phyloP scores from a whole-genome alignment of 2,113 vertebrate species.

The Nyctereutes procyonoides region DNA sequence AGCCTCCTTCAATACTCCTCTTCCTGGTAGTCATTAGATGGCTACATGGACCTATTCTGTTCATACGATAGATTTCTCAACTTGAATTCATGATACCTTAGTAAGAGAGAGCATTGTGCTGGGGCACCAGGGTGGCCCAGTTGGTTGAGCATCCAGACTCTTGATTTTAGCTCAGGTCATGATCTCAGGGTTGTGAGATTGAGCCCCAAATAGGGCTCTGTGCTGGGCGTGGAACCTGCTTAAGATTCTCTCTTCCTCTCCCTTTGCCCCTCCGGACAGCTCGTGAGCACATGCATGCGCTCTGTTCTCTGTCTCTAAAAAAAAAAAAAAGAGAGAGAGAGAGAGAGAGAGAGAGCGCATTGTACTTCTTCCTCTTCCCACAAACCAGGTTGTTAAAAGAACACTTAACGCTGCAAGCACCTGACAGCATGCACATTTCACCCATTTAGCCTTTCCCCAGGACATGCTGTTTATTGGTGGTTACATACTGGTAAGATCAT shows the following conservation, averaged over 20 bases:
- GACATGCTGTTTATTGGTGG: neutral
- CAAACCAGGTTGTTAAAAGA: neutral
- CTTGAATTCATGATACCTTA: neutral
- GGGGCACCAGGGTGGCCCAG: neutral
- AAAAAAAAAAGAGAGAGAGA: neutral
- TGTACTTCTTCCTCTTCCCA: neutral
- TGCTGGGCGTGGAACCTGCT: neutral
- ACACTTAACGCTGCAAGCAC: rapidly evolving
- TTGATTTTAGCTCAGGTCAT: neutral
- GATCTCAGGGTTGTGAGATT: neutral
- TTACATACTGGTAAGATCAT: neutral
- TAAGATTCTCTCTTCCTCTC: neutral
- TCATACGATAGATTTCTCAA: neutral
- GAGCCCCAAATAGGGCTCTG: neutral
- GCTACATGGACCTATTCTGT: neutral
- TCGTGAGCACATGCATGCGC: neutral
- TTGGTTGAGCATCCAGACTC: neutral
- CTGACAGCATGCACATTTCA: neutral
- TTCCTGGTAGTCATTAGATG: neutral
- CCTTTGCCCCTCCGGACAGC: neutral
- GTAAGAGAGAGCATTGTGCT: neutral
- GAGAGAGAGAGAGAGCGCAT: neutral
- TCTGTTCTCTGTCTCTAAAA: neutral
- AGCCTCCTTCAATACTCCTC: neutral
- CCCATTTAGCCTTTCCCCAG: neutral